These are phyloP conservation scores for Zalophus californianus DNA, from an alignment of 2,797 vertebrate genomes.

Conservation along the genomic window DNA sequence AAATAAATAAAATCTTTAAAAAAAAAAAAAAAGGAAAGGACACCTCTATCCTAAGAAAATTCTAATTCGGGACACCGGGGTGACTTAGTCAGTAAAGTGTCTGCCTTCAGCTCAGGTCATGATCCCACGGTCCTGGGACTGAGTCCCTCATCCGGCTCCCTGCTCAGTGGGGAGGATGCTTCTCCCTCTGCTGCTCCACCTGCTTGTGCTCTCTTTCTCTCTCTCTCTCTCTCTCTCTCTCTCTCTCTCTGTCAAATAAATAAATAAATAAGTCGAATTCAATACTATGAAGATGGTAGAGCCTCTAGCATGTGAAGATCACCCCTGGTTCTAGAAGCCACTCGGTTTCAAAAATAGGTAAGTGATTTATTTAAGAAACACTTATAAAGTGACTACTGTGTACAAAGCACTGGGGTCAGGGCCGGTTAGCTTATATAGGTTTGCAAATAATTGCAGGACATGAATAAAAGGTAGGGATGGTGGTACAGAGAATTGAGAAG, in stretches of 20 bases:
- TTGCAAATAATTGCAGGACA: constrained; percentile 26
- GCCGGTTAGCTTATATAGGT: neutral
- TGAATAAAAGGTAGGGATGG: neutral
- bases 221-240: no score
- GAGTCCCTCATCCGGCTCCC: neutral
- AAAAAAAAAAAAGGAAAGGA: neutral
- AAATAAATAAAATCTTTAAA: no score
- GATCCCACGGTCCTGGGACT: neutral
- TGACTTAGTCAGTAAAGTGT: neutral
- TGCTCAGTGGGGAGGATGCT: neutral
- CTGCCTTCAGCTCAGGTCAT: neutral
- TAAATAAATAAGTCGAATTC: neutral
- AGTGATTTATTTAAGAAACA: neutral
- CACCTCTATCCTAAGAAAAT: neutral
- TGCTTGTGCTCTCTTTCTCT: neutral
- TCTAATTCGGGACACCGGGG: neutral
- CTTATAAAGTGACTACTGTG: neutral
- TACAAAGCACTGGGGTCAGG: neutral
- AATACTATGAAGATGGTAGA: neutral
- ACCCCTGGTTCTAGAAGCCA: neutral
- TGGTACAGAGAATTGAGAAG: neutral
- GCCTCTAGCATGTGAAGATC: neutral
- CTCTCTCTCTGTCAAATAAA: neutral
- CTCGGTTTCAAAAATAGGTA: neutral
- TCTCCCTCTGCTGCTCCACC: neutral